Evolutionary conservation across 92 coral and sea anemone species (phyloP).

Genomic region (Ricordea florida): DNA sequence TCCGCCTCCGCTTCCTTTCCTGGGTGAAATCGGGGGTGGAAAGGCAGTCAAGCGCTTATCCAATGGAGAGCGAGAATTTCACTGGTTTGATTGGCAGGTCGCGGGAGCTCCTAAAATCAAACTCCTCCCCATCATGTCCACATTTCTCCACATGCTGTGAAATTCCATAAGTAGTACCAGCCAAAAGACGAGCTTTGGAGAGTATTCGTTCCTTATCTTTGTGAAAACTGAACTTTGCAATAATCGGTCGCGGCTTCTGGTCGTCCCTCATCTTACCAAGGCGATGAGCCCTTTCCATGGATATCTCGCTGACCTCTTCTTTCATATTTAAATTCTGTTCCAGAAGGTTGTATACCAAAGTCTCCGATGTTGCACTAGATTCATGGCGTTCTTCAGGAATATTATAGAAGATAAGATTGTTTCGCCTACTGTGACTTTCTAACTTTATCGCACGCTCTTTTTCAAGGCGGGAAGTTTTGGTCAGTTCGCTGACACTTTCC

Average conservation of each 20-base stretch:
- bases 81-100: no score
- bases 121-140: no score
- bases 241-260: conserved; percentile 15
- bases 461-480: not conserved
- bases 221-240: conserved; percentile 5
- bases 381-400: conserved; percentile 2
- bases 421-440: conserved; percentile 14
- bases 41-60: no score
- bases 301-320: not conserved
- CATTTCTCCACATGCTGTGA: no score
- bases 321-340: conserved; percentile 6
- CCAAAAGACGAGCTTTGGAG: not conserved
- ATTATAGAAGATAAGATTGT: not conserved
- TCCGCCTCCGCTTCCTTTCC: no score
- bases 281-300: conserved; percentile 18
- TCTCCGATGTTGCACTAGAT: not conserved
- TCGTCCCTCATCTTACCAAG: not conserved
- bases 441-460: not conserved
- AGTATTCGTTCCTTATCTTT: not conserved
- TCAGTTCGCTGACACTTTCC: not conserved
- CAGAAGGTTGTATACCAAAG: not conserved
- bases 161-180: not conserved
- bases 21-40: no score
- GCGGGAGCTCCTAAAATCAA: no score
- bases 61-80: no score